Percentiles rank a stretch among this genome's conserved stretches.
phyloP scores from a whole-genome alignment of 1,140 invertebrate genomes.

The Dreissena rostriformis region DNA sequence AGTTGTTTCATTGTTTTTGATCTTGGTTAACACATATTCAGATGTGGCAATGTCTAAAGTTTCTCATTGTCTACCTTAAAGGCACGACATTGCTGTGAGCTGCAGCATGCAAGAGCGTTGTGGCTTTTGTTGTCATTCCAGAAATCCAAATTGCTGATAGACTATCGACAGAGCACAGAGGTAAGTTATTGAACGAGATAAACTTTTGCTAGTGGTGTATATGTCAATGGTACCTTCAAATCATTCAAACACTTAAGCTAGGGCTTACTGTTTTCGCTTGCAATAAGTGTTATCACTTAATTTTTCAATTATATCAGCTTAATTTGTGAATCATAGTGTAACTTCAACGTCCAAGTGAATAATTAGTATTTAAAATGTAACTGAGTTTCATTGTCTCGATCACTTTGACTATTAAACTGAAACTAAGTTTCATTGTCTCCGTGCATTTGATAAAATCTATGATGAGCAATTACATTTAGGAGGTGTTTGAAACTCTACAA shows the following conservation, averaged over 20 bases:
- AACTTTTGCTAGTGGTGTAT: too few relatives aligned
- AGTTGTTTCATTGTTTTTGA: neutral
- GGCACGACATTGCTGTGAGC: conserved; percentile 52
- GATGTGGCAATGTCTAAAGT: too few relatives aligned
- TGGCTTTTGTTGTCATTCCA: conserved; percentile 62
- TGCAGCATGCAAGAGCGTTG: conserved; percentile 58
- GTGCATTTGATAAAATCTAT: neutral
- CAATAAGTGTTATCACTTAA: too few relatives aligned
- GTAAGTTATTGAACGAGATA: neutral
- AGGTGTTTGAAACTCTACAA: conserved; percentile 25
- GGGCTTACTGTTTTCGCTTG: too few relatives aligned
- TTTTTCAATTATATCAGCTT: too few relatives aligned
- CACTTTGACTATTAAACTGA: too few relatives aligned
- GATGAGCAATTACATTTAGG: conserved; percentile 4
- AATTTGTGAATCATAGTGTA: too few relatives aligned
- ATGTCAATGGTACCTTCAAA: too few relatives aligned
- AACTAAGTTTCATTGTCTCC: neutral
- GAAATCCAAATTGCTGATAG: conserved; percentile 52
- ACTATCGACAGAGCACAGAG: conserved; percentile 28
- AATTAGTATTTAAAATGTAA: too few relatives aligned
- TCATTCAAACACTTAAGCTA: too few relatives aligned
- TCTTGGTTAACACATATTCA: neutral
- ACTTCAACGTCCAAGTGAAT: too few relatives aligned
- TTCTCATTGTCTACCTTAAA: conserved; percentile 26
- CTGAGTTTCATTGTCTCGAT: too few relatives aligned